Evolutionary conservation across 2,113 vertebrate species (phyloP).

Genomic region (Cardinalis cardinalis): DNA sequence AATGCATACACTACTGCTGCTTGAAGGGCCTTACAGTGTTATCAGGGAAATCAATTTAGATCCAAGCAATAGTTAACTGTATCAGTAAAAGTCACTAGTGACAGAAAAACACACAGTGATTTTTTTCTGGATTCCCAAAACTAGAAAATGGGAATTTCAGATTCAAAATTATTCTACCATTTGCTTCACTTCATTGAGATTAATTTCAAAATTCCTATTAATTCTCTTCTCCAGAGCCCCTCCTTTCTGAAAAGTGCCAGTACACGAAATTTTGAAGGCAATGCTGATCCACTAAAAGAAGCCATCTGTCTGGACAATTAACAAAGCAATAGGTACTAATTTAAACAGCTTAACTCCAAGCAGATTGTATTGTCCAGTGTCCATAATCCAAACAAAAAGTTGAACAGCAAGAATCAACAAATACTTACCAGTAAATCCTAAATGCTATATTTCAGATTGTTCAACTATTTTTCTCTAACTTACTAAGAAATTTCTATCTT

Average conservation of each 20-base stretch:
- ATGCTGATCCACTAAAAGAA: not conserved
- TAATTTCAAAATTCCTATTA: not conserved
- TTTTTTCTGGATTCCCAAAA: not conserved
- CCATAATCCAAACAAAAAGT: not conserved
- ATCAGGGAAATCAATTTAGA: not conserved
- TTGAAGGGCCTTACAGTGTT: not conserved
- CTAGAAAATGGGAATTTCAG: not conserved
- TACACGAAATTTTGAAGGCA: not conserved
- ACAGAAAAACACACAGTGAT: not conserved
- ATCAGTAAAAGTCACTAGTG: not conserved
- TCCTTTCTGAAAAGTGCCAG: not conserved
- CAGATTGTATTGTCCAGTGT: not conserved
- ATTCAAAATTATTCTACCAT: not conserved
- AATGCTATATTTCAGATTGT: not conserved
- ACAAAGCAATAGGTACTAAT: not conserved
- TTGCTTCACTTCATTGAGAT: not conserved
- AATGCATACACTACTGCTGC: not conserved
- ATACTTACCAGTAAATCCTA: not conserved
- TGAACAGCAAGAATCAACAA: not conserved
- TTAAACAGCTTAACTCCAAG: not conserved
- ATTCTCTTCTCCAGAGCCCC: not conserved
- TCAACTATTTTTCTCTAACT: not conserved
- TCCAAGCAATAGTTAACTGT: not conserved
- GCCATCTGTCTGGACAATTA: not conserved
- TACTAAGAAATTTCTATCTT: not conserved